Percentiles rank a stretch among this genome's conserved stretches.
Conservation (phyloP, 1,140 invertebrate genomes). For the Anoplolepis gracilipes region DNA sequence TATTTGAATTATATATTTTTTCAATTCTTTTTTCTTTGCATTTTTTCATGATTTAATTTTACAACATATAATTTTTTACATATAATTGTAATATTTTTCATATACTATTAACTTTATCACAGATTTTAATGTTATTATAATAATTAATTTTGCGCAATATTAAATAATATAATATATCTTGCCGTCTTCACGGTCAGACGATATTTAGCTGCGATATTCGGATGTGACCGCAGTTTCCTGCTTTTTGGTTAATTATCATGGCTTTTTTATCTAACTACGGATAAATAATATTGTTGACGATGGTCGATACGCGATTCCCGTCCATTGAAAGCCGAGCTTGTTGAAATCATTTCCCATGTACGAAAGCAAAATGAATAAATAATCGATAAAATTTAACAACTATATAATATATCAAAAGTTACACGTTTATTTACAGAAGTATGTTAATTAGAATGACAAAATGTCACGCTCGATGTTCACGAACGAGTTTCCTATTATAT, state of each 20-base stretch:
- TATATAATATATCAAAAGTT: constrained; percentile 12
- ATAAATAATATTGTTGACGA: constrained; percentile 25
- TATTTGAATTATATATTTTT: not conserved
- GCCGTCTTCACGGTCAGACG: not conserved
- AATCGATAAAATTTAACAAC: constrained; percentile 1
- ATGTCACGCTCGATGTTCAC: not conserved
- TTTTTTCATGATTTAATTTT: not conserved
- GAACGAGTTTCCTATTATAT: not conserved
- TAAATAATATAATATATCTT: not conserved
- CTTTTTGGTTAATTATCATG: constrained; percentile 50
- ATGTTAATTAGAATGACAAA: constrained; percentile 10
- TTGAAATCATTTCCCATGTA: constrained; percentile 4
- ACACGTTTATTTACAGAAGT: not conserved
- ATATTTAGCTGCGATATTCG: constrained; percentile 50
- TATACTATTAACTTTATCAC: not conserved
- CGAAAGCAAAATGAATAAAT: not conserved
- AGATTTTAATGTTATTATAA: not conserved
- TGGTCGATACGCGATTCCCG: not conserved
- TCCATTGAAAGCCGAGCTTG: not conserved
- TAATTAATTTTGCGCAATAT: constrained; percentile 1
- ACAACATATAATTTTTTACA: too few relatives aligned
- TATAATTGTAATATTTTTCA: not conserved
- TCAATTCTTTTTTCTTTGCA: not conserved
- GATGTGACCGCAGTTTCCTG: constrained; percentile 49
- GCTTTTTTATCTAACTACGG: constrained; percentile 23